phyloP scores from a whole-genome alignment of 2,113 vertebrate species.

The Muscicapa adusta region DNA sequence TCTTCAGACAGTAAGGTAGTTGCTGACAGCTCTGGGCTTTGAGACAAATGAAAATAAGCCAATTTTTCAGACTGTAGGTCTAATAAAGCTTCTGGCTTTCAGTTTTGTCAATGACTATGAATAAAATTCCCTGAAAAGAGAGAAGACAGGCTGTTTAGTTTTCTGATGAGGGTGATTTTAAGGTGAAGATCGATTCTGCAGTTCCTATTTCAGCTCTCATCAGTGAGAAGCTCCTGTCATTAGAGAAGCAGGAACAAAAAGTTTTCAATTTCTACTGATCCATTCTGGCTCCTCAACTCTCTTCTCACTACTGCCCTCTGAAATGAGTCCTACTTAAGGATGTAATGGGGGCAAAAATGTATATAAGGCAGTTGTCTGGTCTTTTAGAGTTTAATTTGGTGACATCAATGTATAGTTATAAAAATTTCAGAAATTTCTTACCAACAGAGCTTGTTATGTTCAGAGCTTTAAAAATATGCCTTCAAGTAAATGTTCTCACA shows the following conservation, averaged over 20 bases:
- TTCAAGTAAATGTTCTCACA: not conserved
- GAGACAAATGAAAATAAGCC: conserved; percentile 18
- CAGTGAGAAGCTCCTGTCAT: not conserved
- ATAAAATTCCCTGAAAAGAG: conserved; percentile 17
- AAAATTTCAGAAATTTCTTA: not conserved
- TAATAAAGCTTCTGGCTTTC: conserved; percentile 36
- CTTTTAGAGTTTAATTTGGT: not conserved
- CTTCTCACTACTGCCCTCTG: not conserved
- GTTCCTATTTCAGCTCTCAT: not conserved
- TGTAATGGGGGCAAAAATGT: not conserved
- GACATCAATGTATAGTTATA: not conserved
- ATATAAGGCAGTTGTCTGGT: not conserved
- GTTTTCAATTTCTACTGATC: not conserved
- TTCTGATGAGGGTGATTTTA: conserved; percentile 14
- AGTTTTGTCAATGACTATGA: conserved; percentile 17
- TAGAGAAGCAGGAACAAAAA: not conserved
- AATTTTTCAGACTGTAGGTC: conserved; percentile 31
- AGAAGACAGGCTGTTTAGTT: conserved; percentile 11
- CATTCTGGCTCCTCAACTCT: not conserved
- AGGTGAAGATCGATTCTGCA: conserved; percentile 6
- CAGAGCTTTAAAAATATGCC: not conserved
- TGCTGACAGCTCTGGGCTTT: not conserved
- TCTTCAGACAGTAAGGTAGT: conserved; percentile 30
- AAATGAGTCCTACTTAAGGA: not conserved
- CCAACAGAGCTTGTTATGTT: not conserved